phyloP scores from a whole-genome alignment of 64 coral and sea anemone genomes.

The Stichodactyla mertensii region DNA sequence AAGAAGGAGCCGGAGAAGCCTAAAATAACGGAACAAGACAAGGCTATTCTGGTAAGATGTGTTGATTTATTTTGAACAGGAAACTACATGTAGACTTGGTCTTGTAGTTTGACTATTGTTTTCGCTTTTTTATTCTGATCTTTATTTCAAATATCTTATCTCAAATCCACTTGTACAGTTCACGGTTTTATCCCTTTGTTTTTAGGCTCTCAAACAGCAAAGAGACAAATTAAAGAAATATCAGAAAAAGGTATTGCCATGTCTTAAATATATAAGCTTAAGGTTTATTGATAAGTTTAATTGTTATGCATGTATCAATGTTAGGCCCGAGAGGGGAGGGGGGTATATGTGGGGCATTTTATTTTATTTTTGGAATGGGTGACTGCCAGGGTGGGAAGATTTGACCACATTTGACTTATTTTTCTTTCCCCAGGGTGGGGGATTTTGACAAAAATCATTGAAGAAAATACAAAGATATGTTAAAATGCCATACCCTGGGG shows the following conservation, averaged over 20 bases:
- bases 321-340: too few relatives aligned
- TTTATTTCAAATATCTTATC: neutral
- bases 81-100: neutral
- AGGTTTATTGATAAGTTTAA: too few relatives aligned
- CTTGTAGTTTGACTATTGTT: neutral
- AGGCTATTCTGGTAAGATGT: conserved; percentile 75
- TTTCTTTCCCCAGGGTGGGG: too few relatives aligned
- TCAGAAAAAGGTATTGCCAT: conserved; percentile 81
- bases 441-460: too few relatives aligned
- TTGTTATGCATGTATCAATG: too few relatives aligned
- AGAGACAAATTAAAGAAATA: conserved; percentile 95
- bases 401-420: too few relatives aligned
- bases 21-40: conserved; percentile 97
- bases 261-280: too few relatives aligned
- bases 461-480: too few relatives aligned
- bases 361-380: too few relatives aligned
- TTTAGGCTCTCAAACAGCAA: conserved; percentile 89
- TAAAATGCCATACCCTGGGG: too few relatives aligned
- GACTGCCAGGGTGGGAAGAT: too few relatives aligned
- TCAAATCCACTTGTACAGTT: neutral
- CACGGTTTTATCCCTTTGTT: neutral
- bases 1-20: conserved; percentile 80
- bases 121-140: neutral
- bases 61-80: neutral
- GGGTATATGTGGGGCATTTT: too few relatives aligned